Evolutionary conservation across 2,113 vertebrate genomes (phyloP).

Genomic region (Tachuris rubrigastra): DNA sequence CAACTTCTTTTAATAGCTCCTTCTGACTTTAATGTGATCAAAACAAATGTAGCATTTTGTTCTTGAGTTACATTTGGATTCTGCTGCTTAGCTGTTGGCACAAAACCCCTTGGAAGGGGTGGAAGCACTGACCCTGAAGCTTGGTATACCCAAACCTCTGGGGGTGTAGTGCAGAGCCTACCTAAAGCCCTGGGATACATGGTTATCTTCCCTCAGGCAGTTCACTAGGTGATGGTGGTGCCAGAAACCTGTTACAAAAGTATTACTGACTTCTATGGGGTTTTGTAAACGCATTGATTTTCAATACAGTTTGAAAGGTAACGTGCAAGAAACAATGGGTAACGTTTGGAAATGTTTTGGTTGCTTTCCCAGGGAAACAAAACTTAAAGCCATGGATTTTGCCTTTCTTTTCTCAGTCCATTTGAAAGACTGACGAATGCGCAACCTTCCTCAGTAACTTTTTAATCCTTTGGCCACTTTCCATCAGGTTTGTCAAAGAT

Average conservation of each 20-base stretch:
- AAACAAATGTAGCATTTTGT: constrained; percentile 23
- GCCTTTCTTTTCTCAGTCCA: background rate
- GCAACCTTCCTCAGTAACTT: background rate
- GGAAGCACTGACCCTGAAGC: background rate
- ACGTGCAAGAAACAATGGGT: accelerated
- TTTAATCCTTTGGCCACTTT: background rate
- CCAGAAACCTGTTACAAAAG: background rate
- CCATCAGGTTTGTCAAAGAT: background rate
- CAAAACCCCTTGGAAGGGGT: background rate
- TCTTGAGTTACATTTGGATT: background rate
- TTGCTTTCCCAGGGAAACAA: background rate
- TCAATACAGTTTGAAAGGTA: background rate
- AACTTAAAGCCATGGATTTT: background rate
- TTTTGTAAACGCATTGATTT: background rate
- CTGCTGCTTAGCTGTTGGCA: background rate
- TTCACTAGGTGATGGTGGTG: background rate
- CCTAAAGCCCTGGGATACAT: background rate
- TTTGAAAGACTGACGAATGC: background rate
- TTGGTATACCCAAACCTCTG: accelerated
- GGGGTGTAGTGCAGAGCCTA: background rate
- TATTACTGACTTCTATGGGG: background rate
- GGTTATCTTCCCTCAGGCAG: background rate
- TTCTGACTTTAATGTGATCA: constrained; percentile 39
- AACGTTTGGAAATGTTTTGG: background rate
- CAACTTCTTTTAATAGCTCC: constrained; percentile 54